phyloP scores from a whole-genome alignment of 1,140 invertebrate species.

The Drosophila quadrilineata region DNA sequence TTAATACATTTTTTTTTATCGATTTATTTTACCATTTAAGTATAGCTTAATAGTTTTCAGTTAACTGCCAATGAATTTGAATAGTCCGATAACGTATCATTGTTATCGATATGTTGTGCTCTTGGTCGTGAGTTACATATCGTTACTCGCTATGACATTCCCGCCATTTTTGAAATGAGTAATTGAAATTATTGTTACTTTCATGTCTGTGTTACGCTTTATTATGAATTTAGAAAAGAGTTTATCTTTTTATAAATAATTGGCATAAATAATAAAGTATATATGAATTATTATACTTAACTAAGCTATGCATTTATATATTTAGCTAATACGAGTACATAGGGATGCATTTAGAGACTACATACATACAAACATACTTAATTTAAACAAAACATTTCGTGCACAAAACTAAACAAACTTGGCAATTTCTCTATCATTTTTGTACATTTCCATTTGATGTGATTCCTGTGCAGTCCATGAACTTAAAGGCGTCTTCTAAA shows the following conservation, averaged over 20 bases:
- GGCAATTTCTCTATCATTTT: neutral
- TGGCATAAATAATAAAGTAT: slow-evolving; percentile 73
- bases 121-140: no score
- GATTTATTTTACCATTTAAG: no score
- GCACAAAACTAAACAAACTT: slow-evolving; percentile 16
- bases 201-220: slow-evolving; percentile 41
- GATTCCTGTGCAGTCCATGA: slow-evolving; percentile 34
- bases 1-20: no score
- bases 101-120: neutral
- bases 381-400: slow-evolving; percentile 49
- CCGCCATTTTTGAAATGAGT: neutral
- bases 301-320: slow-evolving; percentile 47
- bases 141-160: no score
- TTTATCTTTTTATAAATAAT: slow-evolving; percentile 62
- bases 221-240: slow-evolving; percentile 59
- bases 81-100: no score
- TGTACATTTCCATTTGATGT: slow-evolving; percentile 1
- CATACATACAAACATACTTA: no score
- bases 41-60: no score
- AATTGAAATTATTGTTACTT: neutral
- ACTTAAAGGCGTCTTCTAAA: slow-evolving; percentile 53
- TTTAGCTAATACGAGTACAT: slow-evolving; percentile 54
- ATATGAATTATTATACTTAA: slow-evolving; percentile 50
- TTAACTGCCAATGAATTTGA: no score
- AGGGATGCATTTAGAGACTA: slow-evolving; percentile 46